These are phyloP conservation scores for Drosophila ironensis DNA, from an alignment of 1,140 invertebrate species.

Conservation along the genomic window DNA sequence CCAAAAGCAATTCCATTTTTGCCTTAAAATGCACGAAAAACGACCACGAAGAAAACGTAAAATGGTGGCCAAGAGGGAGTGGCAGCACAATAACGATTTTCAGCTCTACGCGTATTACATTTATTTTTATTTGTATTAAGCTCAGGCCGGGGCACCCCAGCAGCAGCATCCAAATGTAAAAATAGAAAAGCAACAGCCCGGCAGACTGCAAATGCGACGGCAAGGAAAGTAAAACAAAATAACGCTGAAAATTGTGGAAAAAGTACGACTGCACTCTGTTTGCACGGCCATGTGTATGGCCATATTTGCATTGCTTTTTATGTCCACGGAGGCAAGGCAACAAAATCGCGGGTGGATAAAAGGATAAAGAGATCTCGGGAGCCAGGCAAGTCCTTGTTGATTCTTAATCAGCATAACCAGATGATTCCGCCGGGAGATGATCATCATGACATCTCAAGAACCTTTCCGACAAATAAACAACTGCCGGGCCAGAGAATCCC, in stretches of 20 bases:
- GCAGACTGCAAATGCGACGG: no score
- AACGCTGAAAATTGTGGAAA: neutral
- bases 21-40: constrained; percentile 41
- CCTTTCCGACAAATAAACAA: neutral
- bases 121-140: constrained; percentile 31
- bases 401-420: constrained; percentile 40
- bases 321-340: neutral
- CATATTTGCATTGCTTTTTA: constrained; percentile 18
- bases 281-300: neutral
- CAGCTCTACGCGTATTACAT: constrained; percentile 41
- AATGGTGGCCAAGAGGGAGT: no score
- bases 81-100: constrained; percentile 23
- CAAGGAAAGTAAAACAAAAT: constrained; percentile 1
- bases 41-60: neutral
- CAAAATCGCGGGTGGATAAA: neutral
- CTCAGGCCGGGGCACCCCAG: no score
- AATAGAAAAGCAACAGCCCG: constrained; percentile 21
- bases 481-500: no score
- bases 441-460: no score
- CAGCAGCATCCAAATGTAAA: constrained; percentile 26
- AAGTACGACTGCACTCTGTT: constrained; percentile 22
- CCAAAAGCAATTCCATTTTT: constrained; percentile 64
- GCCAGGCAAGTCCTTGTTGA: constrained; percentile 27
- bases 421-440: neutral
- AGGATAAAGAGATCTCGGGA: constrained; percentile 4